These are phyloP conservation scores for Electrophaes corylata DNA, from an alignment of 2,888 invertebrate genomes.

Conservation along the genomic window DNA sequence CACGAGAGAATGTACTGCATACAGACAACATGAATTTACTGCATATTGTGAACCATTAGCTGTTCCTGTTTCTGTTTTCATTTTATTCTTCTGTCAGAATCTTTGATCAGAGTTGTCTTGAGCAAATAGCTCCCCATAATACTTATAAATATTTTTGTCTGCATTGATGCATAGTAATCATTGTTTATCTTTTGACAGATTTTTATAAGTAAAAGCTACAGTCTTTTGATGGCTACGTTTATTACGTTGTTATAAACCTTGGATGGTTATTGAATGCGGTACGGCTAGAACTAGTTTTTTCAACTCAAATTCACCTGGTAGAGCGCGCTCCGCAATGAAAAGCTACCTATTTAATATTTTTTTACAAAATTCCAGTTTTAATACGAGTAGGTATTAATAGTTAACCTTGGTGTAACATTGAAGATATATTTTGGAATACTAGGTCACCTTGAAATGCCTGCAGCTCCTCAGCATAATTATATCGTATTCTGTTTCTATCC, in stretches of 20 bases:
- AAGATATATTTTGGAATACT: conserved; percentile 4
- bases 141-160: too few species aligned
- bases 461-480: conserved; percentile 11
- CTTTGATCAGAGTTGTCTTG: neutral
- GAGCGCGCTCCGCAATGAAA: conserved; percentile 13
- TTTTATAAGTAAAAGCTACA: too few species aligned
- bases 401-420: conserved; percentile 25
- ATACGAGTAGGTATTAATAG: conserved; percentile 13
- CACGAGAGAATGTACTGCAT: conserved; percentile 59
- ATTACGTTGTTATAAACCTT: too few species aligned
- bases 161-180: too few species aligned
- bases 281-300: conserved; percentile 10
- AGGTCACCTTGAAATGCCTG: conserved; percentile 21
- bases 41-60: conserved; percentile 20
- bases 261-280: conserved; percentile 8
- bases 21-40: conserved; percentile 26
- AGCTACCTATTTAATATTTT: conserved; percentile 18
- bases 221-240: neutral
- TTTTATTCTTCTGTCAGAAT: neutral
- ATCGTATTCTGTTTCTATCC: neutral
- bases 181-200: too few species aligned
- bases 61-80: conserved; percentile 7
- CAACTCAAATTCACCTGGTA: conserved; percentile 10
- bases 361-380: conserved; percentile 21
- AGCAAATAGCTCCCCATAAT: too few species aligned